These are phyloP conservation scores for Motacilla tschutschensis DNA, from an alignment of 2,113 vertebrate species.

Conservation along the genomic window DNA sequence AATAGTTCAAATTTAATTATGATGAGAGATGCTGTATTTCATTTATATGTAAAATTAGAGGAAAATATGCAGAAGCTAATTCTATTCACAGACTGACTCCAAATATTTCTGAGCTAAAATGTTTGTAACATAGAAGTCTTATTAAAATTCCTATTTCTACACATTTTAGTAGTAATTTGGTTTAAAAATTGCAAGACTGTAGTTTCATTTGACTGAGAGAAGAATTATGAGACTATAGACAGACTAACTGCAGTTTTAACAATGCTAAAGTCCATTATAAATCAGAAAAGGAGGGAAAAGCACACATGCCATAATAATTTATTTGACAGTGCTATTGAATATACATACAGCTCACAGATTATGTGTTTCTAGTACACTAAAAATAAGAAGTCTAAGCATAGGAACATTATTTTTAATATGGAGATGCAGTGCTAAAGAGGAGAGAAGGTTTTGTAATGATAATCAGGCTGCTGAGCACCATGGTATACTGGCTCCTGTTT, in stretches of 20 bases:
- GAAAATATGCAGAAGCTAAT: conserved; percentile 31
- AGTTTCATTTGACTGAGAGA: conserved; percentile 21
- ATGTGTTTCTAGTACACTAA: conserved; percentile 43
- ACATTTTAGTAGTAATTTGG: conserved; percentile 42
- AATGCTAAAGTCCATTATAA: conserved; percentile 51
- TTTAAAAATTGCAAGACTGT: conserved; percentile 31
- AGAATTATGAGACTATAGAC: conserved; percentile 31
- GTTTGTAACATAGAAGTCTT: conserved; percentile 14
- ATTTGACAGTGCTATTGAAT: conserved; percentile 45
- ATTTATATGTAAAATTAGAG: conserved; percentile 51
- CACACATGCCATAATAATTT: conserved; percentile 53
- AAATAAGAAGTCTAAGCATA: conserved; percentile 42
- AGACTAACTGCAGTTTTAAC: conserved; percentile 51
- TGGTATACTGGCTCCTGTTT: not conserved
- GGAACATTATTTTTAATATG: conserved; percentile 39
- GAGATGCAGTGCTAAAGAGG: conserved; percentile 12
- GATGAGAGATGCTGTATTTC: conserved; percentile 18
- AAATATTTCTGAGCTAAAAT: conserved; percentile 33
- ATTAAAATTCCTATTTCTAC: conserved; percentile 44
- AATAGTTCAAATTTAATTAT: conserved; percentile 47
- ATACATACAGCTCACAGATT: conserved; percentile 45
- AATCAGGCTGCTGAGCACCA: not conserved
- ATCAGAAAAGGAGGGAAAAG: conserved; percentile 51
- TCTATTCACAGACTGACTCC: not conserved
- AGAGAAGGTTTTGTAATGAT: conserved; percentile 27